Percentiles rank a stretch among this genome's conserved stretches.
These are phyloP conservation scores for Ectropis crepuscularia DNA, from an alignment of 2,888 invertebrate species.

Conservation along the genomic window DNA sequence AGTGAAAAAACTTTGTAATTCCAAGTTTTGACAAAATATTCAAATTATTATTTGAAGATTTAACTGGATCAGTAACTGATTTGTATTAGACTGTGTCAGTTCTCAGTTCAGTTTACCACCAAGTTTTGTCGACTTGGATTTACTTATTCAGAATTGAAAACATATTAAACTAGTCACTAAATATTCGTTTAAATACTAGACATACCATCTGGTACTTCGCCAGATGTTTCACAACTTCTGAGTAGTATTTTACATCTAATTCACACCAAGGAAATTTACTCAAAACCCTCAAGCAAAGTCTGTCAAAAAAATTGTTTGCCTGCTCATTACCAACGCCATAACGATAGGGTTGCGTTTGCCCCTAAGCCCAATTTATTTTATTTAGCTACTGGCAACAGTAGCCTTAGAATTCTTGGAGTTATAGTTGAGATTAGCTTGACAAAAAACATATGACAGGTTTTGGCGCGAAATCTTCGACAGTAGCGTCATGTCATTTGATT, in stretches of 20 bases:
- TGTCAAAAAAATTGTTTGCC: conserved; percentile 59
- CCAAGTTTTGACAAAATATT: too few species aligned
- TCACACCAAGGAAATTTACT: conserved; percentile 52
- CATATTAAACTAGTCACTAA: too few species aligned
- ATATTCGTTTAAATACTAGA: too few species aligned
- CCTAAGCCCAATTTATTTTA: conserved; percentile 43
- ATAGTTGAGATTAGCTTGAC: conserved; percentile 8
- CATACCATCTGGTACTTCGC: conserved; percentile 1
- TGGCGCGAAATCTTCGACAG: conserved; percentile 14
- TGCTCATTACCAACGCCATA: conserved; percentile 72
- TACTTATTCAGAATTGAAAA: too few species aligned
- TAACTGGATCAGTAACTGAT: too few species aligned
- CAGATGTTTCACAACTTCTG: conserved; percentile 21
- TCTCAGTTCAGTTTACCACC: too few species aligned
- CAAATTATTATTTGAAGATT: too few species aligned
- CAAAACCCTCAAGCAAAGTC: conserved; percentile 26
- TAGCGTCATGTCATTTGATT: conserved; percentile 8
- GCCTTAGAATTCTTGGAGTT: neutral
- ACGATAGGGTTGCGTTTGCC: conserved; percentile 74
- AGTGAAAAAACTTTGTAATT: too few species aligned
- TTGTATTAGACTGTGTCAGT: too few species aligned
- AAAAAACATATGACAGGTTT: conserved; percentile 12
- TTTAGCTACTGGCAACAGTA: conserved; percentile 8
- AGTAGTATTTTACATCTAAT: conserved; percentile 49
- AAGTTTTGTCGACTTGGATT: too few species aligned